phyloP scores from a whole-genome alignment of 1,140 invertebrate species.

The Scaptomyza montana region DNA sequence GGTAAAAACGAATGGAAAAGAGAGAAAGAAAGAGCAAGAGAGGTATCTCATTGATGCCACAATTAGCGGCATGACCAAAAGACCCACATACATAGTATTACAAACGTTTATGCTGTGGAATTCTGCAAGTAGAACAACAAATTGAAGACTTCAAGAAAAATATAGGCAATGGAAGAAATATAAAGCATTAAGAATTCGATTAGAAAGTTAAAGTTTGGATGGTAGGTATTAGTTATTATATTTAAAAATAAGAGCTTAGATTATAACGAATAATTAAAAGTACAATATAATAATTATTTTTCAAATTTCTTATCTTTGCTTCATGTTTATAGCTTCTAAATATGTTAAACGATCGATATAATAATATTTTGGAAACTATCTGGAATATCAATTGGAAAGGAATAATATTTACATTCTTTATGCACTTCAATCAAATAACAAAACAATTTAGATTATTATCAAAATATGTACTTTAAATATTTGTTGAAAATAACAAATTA shows the following conservation, averaged over 20 bases:
- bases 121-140: neutral
- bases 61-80: constrained; percentile 61
- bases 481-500: too few relatives aligned
- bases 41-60: neutral
- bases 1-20: neutral
- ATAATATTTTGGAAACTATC: neutral
- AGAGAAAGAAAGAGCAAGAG: neutral
- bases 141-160: neutral
- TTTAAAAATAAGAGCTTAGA: too few relatives aligned
- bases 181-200: neutral
- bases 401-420: too few relatives aligned
- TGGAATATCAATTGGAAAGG: neutral
- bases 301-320: neutral
- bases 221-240: too few relatives aligned
- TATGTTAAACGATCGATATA: neutral
- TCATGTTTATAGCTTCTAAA: neutral
- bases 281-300: neutral
- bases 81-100: constrained; percentile 34
- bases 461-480: too few relatives aligned
- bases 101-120: neutral
- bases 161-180: too few relatives aligned
- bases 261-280: too few relatives aligned
- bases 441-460: too few relatives aligned
- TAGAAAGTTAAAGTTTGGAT: neutral
- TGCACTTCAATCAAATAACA: too few relatives aligned